phyloP scores from a whole-genome alignment of 2,113 vertebrate species.

The Microtus richardsoni region DNA sequence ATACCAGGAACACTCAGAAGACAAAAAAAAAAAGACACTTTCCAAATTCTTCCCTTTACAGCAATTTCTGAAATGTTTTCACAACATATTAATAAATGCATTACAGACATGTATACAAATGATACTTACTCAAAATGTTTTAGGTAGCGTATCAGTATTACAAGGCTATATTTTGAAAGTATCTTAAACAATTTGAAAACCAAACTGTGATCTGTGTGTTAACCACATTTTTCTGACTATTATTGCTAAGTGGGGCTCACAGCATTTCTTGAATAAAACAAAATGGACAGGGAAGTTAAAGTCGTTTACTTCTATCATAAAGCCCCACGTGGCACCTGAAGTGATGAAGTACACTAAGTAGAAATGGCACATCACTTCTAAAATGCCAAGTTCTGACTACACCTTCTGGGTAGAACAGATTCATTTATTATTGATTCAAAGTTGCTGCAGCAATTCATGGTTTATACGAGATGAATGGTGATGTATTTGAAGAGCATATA shows the following conservation, averaged over 20 bases:
- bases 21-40: background rate
- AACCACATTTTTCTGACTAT: background rate
- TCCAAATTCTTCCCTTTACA: background rate
- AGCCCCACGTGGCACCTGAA: background rate
- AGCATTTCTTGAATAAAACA: slow-evolving; percentile 9
- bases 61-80: background rate
- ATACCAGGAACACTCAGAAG: background rate
- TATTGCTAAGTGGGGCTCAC: background rate
- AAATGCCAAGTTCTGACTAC: background rate
- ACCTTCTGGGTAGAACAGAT: background rate
- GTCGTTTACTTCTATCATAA: background rate
- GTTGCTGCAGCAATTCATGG: background rate
- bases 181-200: background rate
- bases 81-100: background rate
- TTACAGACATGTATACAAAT: background rate
- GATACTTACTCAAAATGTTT: background rate
- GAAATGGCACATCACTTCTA: background rate
- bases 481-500: background rate
- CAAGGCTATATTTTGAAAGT: background rate
- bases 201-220: background rate
- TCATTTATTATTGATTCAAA: background rate
- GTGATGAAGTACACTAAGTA: background rate
- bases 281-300: background rate
- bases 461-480: background rate
- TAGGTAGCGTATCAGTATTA: background rate